Base-by-base conservation (phyloP, 2,797 vertebrate species). In the Chanos chanos region DNA sequence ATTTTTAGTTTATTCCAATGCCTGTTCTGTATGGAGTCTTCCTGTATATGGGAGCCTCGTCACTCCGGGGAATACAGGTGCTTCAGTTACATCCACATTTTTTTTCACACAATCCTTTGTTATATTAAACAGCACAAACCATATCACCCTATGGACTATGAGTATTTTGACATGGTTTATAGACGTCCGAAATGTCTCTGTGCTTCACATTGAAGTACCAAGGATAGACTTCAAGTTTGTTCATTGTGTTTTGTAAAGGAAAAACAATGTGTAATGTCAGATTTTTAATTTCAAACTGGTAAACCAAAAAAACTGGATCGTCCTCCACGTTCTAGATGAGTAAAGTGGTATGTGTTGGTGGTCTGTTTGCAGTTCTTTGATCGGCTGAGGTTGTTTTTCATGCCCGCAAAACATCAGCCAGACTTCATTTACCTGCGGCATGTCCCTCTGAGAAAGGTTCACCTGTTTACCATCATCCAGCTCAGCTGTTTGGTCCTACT, bases 391-490 rank as follows among this genome's bases (percentile, higher is more conserved):
- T 87, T 99, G 68, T 99, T 95, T 64, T 90, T 92, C 81, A 99
- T 99, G 97, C 97, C 97, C 12, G 89, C 96, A 62, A 99, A 99
- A 81, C 97, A 99, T 70, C 97, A 99, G 77, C 97, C 97, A 2
- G 97, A 99, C 78, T 99, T 99, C 79, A 99, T 99, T 89, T 99
- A 99, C 72, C 87, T 99, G 77, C 92, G 97, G n/a, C 94, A 99
- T 3, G 97, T 99, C 58, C 97, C 97, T 1, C 89, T 99, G 71
- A 89, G 97, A 79, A 99, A 99, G 80, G 96, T 97, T 6, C 97
- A 99, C 76, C 91, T 99, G 77, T 99, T 99, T 83, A 99, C 97
- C 61, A 72, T 97, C 74, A 64, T 99, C 81, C 97, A 99, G 78
- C 90, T 98, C 74, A 95, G 81, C 76, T 99, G 94, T 73, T 87